These are phyloP conservation scores for Nerophis lumbriciformis DNA, from an alignment of 2,113 vertebrate species.

Conservation along the genomic window DNA sequence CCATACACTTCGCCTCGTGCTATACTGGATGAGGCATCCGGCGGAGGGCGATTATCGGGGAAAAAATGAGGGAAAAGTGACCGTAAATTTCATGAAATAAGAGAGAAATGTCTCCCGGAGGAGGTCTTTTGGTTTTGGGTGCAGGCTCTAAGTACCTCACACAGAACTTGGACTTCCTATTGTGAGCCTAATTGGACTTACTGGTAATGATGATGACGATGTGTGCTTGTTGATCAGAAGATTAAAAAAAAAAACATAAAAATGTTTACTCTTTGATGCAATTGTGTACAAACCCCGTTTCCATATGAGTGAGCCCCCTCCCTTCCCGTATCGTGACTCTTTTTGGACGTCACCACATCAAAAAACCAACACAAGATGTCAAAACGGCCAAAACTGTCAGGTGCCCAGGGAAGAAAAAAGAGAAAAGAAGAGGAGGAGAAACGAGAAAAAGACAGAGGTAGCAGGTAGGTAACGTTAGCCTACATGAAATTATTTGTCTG, in stretches of 20 bases:
- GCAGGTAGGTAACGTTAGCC: too few species aligned
- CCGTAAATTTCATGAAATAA: slow-evolving; percentile 20
- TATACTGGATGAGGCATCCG: not conserved
- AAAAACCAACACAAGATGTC: too few species aligned
- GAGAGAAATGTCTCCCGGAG: not conserved
- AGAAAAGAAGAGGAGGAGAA: too few species aligned
- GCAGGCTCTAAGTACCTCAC: slow-evolving; percentile 3
- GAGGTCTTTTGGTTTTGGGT: not conserved
- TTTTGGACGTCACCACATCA: too few species aligned
- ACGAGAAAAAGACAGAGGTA: too few species aligned
- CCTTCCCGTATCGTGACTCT: too few species aligned
- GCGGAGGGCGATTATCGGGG: slow-evolving; percentile 28
- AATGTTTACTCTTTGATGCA: too few species aligned
- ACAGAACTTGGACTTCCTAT: slow-evolving; percentile 29
- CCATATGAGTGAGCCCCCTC: too few species aligned
- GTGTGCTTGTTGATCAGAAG: not conserved
- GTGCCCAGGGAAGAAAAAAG: too few species aligned
- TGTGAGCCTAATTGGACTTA: slow-evolving; percentile 34
- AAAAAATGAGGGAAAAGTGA: slow-evolving; percentile 29
- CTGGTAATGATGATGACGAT: slow-evolving; percentile 21
- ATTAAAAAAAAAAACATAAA: not conserved
- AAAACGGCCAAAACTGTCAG: too few species aligned
- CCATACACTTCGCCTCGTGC: not conserved
- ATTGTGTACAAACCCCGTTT: too few species aligned
- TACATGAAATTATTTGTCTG: too few species aligned